Conservation (phyloP, 1,140 invertebrate genomes). For the Euborellia annulipes region DNA sequence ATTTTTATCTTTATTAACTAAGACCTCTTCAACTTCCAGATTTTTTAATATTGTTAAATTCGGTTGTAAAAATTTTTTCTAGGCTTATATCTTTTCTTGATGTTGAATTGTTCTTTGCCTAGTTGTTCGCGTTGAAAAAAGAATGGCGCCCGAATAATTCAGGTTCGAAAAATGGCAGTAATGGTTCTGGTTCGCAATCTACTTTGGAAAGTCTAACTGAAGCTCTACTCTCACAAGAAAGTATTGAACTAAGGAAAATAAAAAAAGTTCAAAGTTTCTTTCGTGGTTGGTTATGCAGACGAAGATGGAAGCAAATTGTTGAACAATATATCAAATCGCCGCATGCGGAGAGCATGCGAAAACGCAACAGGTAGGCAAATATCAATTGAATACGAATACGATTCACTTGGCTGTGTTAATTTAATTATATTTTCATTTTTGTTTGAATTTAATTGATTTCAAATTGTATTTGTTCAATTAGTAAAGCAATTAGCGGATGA, state of each 20-base stretch:
- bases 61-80: no score
- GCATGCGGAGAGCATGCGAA: slow-evolving; percentile 86
- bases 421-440: no score
- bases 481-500: no score
- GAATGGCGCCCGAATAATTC: slow-evolving; percentile 42
- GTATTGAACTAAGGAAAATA: slow-evolving; percentile 68
- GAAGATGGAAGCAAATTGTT: slow-evolving; percentile 89
- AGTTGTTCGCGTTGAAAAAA: slow-evolving; percentile 70
- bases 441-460: no score
- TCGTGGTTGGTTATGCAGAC: slow-evolving; percentile 81
- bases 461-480: no score
- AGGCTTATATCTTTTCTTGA: no score
- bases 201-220: slow-evolving; percentile 16
- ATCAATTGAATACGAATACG: no score
- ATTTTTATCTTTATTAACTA: no score
- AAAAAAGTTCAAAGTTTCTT: slow-evolving; percentile 94
- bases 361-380: slow-evolving; percentile 62
- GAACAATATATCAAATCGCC: slow-evolving; percentile 91
- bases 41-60: no score
- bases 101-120: slow-evolving; percentile 20
- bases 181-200: slow-evolving; percentile 23
- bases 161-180: slow-evolving; percentile 19
- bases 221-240: slow-evolving; percentile 29
- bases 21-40: no score
- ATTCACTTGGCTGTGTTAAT: neutral